These are phyloP conservation scores for Chiloscyllium plagiosum DNA, from an alignment of 2,113 vertebrate genomes.

Conservation along the genomic window DNA sequence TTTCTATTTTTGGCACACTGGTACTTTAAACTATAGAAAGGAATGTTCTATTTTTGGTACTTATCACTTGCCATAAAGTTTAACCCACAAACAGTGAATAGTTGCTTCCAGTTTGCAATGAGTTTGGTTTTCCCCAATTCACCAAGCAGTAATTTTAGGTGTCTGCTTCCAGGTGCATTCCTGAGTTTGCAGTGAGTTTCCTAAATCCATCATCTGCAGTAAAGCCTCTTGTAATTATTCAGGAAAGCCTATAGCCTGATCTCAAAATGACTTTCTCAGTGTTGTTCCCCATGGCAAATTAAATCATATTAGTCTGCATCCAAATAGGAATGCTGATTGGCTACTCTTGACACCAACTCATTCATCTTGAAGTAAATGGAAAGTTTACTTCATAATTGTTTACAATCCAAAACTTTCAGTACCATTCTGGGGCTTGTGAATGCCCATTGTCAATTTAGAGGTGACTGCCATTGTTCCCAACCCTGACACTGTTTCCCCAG, in stretches of 20 bases:
- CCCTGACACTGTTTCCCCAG: too few species aligned
- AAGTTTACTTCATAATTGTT: background rate
- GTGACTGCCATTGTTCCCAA: too few species aligned
- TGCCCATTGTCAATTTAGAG: too few species aligned
- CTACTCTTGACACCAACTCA: background rate
- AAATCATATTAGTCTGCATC: background rate
- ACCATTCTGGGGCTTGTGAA: background rate
- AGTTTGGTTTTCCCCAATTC: background rate
- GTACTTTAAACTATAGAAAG: background rate
- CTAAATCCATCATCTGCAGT: background rate
- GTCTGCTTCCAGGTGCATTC: background rate
- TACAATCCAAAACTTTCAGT: background rate
- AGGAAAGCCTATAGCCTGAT: background rate
- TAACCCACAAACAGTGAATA: background rate
- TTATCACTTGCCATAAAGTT: background rate
- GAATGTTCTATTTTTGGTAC: background rate
- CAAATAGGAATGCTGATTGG: background rate
- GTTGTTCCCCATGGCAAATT: background rate
- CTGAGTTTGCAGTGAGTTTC: background rate
- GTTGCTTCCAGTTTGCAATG: background rate
- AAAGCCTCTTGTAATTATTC: too few species aligned
- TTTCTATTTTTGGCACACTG: background rate
- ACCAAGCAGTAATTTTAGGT: background rate
- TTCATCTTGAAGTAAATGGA: background rate
- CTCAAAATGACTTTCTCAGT: background rate